A percentile compares a stretch with the other conserved stretches of the same genome.
Conservation (phyloP, 30 jellyfish, hydroid and myxozoan genomes). For the Cassiopea andromeda region DNA sequence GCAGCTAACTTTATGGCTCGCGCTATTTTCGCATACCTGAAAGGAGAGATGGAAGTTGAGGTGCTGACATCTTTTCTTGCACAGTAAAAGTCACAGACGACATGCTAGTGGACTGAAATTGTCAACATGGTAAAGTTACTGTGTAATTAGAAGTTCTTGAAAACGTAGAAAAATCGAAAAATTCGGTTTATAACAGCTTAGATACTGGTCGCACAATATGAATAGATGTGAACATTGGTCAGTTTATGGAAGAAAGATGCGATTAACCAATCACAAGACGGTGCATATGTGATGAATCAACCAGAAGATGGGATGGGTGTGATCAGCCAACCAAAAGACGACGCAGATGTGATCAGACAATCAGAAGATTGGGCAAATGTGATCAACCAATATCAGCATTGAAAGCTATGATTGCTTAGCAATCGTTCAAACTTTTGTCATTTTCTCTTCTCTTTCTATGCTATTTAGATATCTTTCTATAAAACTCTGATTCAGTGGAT, state of each 20-base stretch:
- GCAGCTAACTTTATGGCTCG: conserved; percentile 39
- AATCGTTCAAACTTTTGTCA: not conserved
- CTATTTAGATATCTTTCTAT: not conserved
- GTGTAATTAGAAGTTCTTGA: not conserved
- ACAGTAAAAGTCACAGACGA: not conserved
- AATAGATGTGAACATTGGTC: not conserved
- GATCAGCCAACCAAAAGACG: not conserved
- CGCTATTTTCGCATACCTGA: conserved; percentile 42
- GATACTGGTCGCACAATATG: not conserved
- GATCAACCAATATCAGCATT: not conserved
- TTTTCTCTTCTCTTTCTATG: not conserved
- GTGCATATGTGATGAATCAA: not conserved
- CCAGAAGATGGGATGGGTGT: not conserved
- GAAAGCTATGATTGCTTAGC: not conserved
- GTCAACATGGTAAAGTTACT: not conserved
- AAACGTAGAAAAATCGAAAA: not conserved
- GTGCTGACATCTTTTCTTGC: not conserved
- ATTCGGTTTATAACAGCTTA: not conserved
- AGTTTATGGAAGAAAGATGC: not conserved
- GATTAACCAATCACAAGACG: not conserved
- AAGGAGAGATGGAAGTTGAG: not conserved
- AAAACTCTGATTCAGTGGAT: not conserved
- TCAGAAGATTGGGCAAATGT: not conserved
- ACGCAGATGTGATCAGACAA: not conserved
- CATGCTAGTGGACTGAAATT: not conserved